phyloP scores from a whole-genome alignment of 2,888 invertebrate genomes.

The Stegophylla sp. region DNA sequence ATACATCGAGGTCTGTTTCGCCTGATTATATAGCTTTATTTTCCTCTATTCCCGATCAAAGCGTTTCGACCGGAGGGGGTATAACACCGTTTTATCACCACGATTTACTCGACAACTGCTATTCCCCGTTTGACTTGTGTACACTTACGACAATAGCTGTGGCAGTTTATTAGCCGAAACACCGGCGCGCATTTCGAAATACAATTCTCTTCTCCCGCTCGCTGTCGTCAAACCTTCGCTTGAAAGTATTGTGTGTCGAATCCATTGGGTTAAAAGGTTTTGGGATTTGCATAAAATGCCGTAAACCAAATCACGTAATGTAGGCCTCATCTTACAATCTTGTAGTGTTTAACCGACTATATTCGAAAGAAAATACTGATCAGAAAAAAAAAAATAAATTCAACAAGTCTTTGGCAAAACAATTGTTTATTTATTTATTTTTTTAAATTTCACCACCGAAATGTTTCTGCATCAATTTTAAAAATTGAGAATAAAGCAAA shows the following conservation, averaged over 20 bases:
- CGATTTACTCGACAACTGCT: not conserved
- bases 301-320: not conserved
- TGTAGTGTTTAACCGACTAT: not conserved
- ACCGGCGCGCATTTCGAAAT: conserved; percentile 4
- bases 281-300: not conserved
- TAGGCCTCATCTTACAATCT: not conserved
- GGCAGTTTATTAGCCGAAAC: conserved; percentile 29
- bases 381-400: too few species aligned
- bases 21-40: not conserved
- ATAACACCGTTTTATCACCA: conserved; percentile 3
- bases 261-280: conserved; percentile 45
- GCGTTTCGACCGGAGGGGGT: not conserved
- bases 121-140: conserved; percentile 12
- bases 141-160: not conserved
- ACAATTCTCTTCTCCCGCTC: not conserved
- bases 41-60: not conserved
- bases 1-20: not conserved
- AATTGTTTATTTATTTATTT: too few species aligned
- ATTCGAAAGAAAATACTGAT: not conserved
- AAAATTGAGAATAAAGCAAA: too few species aligned
- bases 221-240: not conserved
- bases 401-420: too few species aligned
- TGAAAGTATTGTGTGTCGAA: conserved; percentile 5
- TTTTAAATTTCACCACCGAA: too few species aligned
- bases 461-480: too few species aligned